phyloP scores from a whole-genome alignment of 2,888 invertebrate genomes.

The Drosophila lacicola region DNA sequence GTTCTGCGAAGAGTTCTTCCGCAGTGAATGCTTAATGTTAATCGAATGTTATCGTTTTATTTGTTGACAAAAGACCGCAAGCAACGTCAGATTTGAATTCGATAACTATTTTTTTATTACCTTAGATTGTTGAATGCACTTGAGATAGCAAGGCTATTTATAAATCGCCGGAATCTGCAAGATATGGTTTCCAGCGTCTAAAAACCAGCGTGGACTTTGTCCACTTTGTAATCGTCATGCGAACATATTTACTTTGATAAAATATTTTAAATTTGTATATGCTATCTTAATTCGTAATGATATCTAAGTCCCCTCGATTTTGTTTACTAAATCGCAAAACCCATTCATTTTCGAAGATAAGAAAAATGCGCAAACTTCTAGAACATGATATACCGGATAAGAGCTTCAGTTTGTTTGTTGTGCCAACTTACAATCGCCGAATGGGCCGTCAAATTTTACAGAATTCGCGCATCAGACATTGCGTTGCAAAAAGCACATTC shows the following conservation, averaged over 20 bases:
- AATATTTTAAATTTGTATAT: conserved; percentile 25
- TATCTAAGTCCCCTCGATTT: conserved; percentile 24
- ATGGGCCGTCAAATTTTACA: neutral
- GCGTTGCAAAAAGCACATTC: neutral
- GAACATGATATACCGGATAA: conserved; percentile 9
- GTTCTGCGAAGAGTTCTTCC: too few relatives aligned
- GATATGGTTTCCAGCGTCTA: conserved; percentile 17
- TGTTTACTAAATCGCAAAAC: conserved; percentile 4
- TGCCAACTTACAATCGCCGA: neutral
- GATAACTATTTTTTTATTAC: neutral
- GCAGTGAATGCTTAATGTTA: neutral
- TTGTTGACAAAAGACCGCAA: neutral
- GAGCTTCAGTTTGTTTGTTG: conserved; percentile 1
- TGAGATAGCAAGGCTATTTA: conserved; percentile 29
- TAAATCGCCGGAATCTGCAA: conserved; percentile 10
- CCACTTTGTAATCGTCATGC: conserved; percentile 6
- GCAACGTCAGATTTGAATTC: neutral
- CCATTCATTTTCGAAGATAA: conserved; percentile 25
- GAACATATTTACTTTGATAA: conserved; percentile 14
- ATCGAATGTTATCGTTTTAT: neutral
- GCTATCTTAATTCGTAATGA: neutral
- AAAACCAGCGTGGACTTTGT: conserved; percentile 23
- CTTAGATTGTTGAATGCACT: conserved; percentile 5
- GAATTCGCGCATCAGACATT: neutral
- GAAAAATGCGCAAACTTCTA: conserved; percentile 13